Conservation (phyloP, 2,113 vertebrate genomes). For the Phaethon lepturus region DNA sequence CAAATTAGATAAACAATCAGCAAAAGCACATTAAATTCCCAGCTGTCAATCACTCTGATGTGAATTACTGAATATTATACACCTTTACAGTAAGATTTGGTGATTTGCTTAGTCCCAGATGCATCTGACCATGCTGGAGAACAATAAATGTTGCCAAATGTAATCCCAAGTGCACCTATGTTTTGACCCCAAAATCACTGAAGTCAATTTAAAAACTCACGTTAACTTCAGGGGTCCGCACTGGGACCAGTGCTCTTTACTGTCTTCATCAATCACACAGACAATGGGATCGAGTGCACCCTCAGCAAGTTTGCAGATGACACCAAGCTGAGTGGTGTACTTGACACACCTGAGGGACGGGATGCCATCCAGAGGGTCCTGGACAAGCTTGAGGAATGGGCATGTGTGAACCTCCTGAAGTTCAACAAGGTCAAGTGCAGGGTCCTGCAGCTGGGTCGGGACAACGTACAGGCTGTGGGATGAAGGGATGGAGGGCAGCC, state of each 20-base stretch:
- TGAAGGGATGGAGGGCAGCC: not conserved
- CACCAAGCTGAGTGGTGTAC: not conserved
- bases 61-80: not conserved
- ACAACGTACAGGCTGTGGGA: not conserved
- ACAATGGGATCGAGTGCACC: not conserved
- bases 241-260: not conserved
- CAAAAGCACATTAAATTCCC: not conserved
- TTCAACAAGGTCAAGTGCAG: not conserved
- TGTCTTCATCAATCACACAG: no score
- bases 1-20: not conserved
- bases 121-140: accelerated
- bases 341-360: accelerated
- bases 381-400: not conserved
- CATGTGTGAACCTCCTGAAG: not conserved
- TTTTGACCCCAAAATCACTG: not conserved
- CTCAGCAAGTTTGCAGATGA: not conserved
- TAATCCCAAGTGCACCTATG: not conserved
- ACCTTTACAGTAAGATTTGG: not conserved
- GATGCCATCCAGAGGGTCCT: not conserved
- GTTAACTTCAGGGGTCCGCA: not conserved
- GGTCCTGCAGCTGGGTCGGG: not conserved
- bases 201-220: not conserved
- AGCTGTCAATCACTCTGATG: not conserved
- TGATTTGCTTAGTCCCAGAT: not conserved
- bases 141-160: accelerated